These are phyloP conservation scores for Planococcus citri DNA, from an alignment of 1,140 invertebrate genomes.

Conservation along the genomic window DNA sequence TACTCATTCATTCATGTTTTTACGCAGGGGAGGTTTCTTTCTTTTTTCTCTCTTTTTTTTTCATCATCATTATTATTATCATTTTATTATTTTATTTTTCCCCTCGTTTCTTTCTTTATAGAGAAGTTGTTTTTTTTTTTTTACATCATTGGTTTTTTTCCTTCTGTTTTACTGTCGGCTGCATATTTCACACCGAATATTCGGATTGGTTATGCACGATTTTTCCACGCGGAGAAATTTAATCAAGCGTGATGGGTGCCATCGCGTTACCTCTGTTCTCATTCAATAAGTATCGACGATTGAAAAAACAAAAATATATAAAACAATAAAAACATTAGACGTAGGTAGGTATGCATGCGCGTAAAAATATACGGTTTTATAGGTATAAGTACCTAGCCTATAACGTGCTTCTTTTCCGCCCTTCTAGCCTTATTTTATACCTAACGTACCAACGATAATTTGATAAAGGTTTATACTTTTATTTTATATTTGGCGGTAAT, in stretches of 20 bases:
- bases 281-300: not conserved
- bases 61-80: not conserved
- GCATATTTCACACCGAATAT: conserved; percentile 19
- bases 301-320: not conserved
- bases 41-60: too few relatives aligned
- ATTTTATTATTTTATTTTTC: not conserved
- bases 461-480: too few relatives aligned
- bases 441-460: too few relatives aligned
- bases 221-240: conserved; percentile 16
- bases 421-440: too few relatives aligned
- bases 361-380: too few relatives aligned
- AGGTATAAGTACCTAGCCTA: too few relatives aligned
- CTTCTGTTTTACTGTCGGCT: not conserved
- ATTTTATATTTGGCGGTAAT: too few relatives aligned
- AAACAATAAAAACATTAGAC: too few relatives aligned
- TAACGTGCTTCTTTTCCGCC: too few relatives aligned
- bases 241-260: conserved; percentile 19
- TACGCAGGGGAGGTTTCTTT: not conserved
- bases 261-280: not conserved
- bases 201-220: conserved; percentile 14
- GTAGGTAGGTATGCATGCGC: too few relatives aligned
- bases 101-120: not conserved
- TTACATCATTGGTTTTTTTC: not conserved
- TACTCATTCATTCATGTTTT: not conserved
- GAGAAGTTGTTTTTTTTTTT: not conserved